Evolutionary conservation across 1,140 invertebrate species (phyloP).

Genomic region (Aphidius gifuensis): DNA sequence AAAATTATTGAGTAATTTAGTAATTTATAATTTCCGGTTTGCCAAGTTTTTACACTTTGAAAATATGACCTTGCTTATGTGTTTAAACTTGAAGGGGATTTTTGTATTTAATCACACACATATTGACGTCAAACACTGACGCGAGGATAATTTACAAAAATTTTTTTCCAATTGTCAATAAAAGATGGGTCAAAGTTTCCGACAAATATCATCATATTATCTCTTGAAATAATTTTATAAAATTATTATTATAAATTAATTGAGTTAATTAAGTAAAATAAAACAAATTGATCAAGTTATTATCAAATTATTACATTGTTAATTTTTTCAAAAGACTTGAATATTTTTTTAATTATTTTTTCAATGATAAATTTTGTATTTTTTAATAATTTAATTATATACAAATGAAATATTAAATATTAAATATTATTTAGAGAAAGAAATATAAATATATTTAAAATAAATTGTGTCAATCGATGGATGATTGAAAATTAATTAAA

Average conservation of each 20-base stretch:
- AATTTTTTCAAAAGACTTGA: too few species aligned
- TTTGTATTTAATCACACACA: constrained; percentile 44
- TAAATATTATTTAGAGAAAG: too few species aligned
- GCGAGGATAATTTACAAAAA: constrained; percentile 33
- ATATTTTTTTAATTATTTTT: too few species aligned
- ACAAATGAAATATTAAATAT: too few species aligned
- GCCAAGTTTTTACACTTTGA: constrained; percentile 15
- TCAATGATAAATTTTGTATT: too few species aligned
- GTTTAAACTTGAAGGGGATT: constrained; percentile 20
- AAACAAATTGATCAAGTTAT: too few species aligned
- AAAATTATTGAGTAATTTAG: background rate
- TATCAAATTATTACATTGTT: too few species aligned
- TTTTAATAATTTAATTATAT: too few species aligned
- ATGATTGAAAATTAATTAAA: too few species aligned
- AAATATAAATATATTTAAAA: too few species aligned
- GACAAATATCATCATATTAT: constrained; percentile 37
- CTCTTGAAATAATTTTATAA: background rate
- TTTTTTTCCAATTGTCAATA: constrained; percentile 50
- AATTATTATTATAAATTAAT: background rate
- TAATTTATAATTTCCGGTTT: constrained; percentile 14
- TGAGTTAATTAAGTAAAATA: too few species aligned
- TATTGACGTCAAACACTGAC: constrained; percentile 40
- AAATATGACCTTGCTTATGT: constrained; percentile 23
- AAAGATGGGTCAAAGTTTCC: constrained; percentile 40
- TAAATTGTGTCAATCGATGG: too few species aligned